Conservation (phyloP, 2,113 vertebrate genomes). For the Jacana jacana region DNA sequence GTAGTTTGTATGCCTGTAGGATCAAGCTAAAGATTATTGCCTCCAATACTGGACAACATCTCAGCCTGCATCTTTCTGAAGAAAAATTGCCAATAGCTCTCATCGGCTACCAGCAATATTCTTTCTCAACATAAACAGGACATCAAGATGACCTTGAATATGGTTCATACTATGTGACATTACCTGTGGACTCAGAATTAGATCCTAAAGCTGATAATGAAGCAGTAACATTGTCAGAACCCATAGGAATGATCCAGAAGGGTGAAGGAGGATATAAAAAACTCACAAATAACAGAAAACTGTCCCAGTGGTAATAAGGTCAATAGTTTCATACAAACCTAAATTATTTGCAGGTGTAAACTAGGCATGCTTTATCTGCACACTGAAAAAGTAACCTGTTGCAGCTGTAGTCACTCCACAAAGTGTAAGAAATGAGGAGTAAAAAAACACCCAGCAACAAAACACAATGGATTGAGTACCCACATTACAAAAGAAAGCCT, state of each 20-base stretch:
- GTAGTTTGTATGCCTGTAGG: background rate
- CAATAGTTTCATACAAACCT: background rate
- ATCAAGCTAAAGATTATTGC: background rate
- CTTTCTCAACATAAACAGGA: background rate
- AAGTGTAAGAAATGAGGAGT: background rate
- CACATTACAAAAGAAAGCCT: background rate
- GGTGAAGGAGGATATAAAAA: background rate
- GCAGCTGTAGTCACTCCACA: background rate
- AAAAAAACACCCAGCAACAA: background rate
- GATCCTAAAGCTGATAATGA: background rate
- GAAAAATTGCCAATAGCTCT: background rate
- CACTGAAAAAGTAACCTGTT: background rate
- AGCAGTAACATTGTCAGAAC: background rate
- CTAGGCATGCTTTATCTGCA: background rate
- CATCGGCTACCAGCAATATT: background rate
- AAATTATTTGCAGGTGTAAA: background rate
- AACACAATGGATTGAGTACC: background rate
- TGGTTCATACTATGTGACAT: rapidly evolving
- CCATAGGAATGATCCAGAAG: background rate
- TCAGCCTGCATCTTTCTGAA: background rate
- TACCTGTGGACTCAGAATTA: background rate
- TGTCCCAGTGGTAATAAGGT: background rate
- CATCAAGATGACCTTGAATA: background rate
- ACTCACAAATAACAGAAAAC: background rate
- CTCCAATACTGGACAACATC: background rate